These are phyloP conservation scores for Gnathonemus longibarbis DNA, from an alignment of 2,113 vertebrate species.

Conservation along the genomic window DNA sequence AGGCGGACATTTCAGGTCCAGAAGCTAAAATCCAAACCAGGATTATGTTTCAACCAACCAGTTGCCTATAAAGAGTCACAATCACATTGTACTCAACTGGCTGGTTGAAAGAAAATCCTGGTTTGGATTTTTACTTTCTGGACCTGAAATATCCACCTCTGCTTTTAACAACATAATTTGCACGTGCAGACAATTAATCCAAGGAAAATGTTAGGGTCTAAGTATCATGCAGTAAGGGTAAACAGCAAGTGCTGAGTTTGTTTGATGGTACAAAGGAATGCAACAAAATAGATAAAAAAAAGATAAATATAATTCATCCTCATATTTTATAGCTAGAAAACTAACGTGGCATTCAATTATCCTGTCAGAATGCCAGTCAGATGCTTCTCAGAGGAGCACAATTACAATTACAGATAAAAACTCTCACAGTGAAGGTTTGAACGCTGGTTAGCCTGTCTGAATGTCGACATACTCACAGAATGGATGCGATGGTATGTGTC, in stretches of 20 bases:
- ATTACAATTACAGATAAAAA: background rate
- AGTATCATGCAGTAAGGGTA: background rate
- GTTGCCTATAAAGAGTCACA: too few relatives aligned
- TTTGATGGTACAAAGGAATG: background rate
- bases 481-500: slow-evolving; percentile 75
- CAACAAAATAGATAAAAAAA: background rate
- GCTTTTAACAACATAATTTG: background rate
- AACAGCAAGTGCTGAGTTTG: background rate
- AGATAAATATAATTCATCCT: background rate
- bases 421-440: background rate
- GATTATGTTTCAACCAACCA: too few relatives aligned
- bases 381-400: background rate
- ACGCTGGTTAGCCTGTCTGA: background rate
- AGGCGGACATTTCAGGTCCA: too few relatives aligned
- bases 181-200: background rate
- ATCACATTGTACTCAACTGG: too few relatives aligned
- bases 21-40: too few relatives aligned
- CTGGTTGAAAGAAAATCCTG: too few relatives aligned
- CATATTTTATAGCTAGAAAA: background rate
- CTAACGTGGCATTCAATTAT: background rate
- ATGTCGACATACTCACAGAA: slow-evolving; percentile 61
- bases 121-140: too few relatives aligned
- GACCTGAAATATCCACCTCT: too few relatives aligned
- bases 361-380: background rate
- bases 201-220: background rate